Conservation (phyloP, 2,888 invertebrate genomes). For the Nebria salina region DNA sequence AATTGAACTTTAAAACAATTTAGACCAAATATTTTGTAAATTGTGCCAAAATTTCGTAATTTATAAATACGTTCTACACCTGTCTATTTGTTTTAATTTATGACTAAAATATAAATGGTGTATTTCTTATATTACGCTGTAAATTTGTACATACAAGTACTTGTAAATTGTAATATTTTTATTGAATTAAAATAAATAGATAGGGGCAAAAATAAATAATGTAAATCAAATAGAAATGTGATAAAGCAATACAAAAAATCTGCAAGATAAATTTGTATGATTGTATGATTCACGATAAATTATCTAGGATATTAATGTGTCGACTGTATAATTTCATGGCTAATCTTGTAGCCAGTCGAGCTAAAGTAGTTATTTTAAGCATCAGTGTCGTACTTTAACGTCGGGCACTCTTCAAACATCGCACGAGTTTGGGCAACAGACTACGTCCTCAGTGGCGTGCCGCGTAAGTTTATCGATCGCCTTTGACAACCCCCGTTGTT, state of each 20-base stretch:
- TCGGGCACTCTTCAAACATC: conserved; percentile 8
- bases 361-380: conserved; percentile 29
- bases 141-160: background rate
- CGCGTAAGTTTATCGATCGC: conserved; percentile 30
- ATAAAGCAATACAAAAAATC: background rate
- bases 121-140: background rate
- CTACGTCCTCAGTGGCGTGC: conserved; percentile 29
- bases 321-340: background rate
- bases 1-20: background rate
- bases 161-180: background rate
- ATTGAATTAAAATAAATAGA: background rate
- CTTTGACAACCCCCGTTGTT: conserved; percentile 20
- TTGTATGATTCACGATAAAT: background rate
- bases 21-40: background rate
- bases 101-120: background rate
- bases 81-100: background rate
- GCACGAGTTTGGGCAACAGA: background rate
- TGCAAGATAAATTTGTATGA: background rate
- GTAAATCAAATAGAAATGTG: background rate
- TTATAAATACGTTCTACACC: background rate
- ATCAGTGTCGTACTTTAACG: conserved; percentile 32
- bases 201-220: background rate
- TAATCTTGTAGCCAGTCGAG: background rate
- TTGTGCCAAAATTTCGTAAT: background rate
- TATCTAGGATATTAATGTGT: background rate